phyloP scores from a whole-genome alignment of 2,797 vertebrate species.

The Dromococcyx pavoninus region DNA sequence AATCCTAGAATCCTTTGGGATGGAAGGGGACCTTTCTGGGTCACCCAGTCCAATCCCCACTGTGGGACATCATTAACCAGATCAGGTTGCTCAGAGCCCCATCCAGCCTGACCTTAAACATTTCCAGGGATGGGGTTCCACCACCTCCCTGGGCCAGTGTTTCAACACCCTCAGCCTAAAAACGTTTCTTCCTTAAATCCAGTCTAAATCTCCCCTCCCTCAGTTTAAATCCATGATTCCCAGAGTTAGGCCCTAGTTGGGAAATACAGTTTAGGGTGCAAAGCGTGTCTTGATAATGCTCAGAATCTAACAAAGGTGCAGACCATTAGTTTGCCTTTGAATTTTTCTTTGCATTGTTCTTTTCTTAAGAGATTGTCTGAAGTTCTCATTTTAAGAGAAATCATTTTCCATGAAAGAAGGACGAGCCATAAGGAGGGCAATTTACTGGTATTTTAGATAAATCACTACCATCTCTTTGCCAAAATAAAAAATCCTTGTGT shows the following conservation, averaged over 20 bases:
- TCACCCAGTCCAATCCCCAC: too few species aligned
- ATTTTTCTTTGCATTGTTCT: not conserved
- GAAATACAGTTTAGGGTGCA: not conserved
- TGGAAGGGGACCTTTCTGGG: too few species aligned
- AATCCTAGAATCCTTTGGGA: too few species aligned
- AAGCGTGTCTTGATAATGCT: not conserved
- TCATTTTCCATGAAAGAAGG: constrained; percentile 31
- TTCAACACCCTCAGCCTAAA: too few species aligned
- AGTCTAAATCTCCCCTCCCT: too few species aligned
- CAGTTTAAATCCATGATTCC: too few species aligned
- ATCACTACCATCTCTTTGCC: constrained; percentile 51
- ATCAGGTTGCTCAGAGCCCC: too few species aligned
- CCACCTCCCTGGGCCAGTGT: too few species aligned
- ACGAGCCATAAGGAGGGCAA: constrained; percentile 66
- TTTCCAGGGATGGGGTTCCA: too few species aligned
- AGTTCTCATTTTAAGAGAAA: constrained; percentile 59
- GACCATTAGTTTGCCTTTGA: not conserved
- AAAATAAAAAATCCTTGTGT: constrained; percentile 55
- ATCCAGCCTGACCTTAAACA: too few species aligned
- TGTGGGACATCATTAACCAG: too few species aligned
- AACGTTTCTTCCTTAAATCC: too few species aligned
- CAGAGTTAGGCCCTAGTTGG: not conserved
- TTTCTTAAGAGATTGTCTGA: constrained; percentile 35
- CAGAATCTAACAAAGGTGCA: not conserved
- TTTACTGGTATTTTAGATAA: constrained; percentile 70